phyloP scores from a whole-genome alignment of 2,888 invertebrate genomes.

The Synergus umbraculus region DNA sequence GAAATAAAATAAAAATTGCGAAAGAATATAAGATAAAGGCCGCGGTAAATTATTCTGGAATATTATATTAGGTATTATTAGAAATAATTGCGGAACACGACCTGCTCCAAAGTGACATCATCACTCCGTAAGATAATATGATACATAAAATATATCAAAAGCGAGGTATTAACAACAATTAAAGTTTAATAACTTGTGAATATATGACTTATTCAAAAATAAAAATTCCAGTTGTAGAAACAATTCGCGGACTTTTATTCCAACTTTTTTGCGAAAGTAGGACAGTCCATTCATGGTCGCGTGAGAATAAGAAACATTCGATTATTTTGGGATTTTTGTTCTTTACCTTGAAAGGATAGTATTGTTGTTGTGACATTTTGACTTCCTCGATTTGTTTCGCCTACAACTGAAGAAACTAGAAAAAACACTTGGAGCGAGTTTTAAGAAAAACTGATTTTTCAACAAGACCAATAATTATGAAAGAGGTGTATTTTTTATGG shows the following conservation, averaged over 20 bases:
- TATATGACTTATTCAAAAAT: background rate
- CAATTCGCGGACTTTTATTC: background rate
- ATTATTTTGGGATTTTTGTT: background rate
- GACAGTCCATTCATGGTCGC: background rate
- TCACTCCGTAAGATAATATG: background rate
- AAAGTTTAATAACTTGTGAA: too few relatives aligned
- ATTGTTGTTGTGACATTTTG: conserved; percentile 78
- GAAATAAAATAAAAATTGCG: background rate
- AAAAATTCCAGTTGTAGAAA: background rate
- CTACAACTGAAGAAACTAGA: background rate
- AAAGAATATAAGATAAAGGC: background rate
- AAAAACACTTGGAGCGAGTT: background rate
- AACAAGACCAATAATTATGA: background rate
- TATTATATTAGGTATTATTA: background rate
- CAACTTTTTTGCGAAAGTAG: background rate
- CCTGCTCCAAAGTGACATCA: conserved; percentile 5
- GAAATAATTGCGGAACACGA: background rate
- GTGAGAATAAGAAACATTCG: background rate
- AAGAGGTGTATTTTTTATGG: conserved; percentile 1
- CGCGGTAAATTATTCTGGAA: background rate
- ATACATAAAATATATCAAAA: background rate
- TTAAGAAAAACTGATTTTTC: background rate
- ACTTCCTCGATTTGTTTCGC: background rate
- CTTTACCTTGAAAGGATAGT: conserved; percentile 92
- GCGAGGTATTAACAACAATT: too few relatives aligned